These are phyloP conservation scores for Abscondita cerata DNA, from an alignment of 2,888 invertebrate species.

Conservation along the genomic window DNA sequence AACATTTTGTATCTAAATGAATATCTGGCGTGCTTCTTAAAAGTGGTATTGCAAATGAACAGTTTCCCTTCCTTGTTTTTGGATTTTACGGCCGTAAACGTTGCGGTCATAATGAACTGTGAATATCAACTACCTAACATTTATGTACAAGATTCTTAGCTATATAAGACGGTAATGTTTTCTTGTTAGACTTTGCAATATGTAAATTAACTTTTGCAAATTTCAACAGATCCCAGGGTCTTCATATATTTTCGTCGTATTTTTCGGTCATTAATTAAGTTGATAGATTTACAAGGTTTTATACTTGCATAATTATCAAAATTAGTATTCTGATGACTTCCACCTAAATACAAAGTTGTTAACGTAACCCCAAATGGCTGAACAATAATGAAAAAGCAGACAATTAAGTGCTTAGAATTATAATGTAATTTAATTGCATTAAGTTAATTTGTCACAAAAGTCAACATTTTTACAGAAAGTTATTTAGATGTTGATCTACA, in stretches of 20 bases:
- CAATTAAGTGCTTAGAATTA: constrained; percentile 28
- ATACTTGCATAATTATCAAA: constrained; percentile 23
- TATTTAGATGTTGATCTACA: constrained; percentile 18
- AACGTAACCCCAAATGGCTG: constrained; percentile 17
- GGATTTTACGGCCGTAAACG: constrained; percentile 36
- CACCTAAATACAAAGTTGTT: constrained; percentile 30
- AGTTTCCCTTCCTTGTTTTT: constrained; percentile 39
- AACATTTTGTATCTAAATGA: constrained; percentile 47
- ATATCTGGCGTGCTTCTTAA: constrained; percentile 48
- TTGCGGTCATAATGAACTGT: constrained; percentile 48
- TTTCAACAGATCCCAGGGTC: not conserved
- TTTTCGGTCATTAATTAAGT: constrained; percentile 25
- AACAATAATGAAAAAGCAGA: constrained; percentile 25
- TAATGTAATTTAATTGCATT: constrained; percentile 11
- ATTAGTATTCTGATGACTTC: constrained; percentile 33
- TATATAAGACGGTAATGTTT: not conserved
- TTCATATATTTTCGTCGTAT: not conserved
- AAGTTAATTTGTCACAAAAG: constrained; percentile 1
- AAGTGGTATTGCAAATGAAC: constrained; percentile 44
- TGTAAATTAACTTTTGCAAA: not conserved
- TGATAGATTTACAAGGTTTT: too few species aligned
- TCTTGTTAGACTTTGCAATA: constrained; percentile 5
- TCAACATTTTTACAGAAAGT: constrained; percentile 12
- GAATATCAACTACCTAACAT: constrained; percentile 48
- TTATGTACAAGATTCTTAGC: constrained; percentile 40